Evolutionary conservation across 2,113 vertebrate species (phyloP).

Genomic region (Caranx melampygus): DNA sequence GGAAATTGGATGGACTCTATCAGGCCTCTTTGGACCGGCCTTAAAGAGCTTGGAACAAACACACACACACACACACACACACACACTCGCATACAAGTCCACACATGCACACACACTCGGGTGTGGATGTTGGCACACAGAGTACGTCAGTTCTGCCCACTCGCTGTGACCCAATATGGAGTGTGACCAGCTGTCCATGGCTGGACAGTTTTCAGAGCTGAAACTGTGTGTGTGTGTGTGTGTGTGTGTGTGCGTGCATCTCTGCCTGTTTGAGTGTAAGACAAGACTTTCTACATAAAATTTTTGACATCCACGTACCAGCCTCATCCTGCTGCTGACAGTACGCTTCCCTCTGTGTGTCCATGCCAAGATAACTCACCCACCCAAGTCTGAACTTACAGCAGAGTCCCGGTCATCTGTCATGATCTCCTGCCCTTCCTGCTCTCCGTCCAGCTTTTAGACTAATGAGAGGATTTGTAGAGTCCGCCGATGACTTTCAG

Average conservation of each 20-base stretch:
- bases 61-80: constrained; percentile 34
- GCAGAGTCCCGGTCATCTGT: constrained; percentile 36
- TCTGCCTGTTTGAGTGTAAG: constrained; percentile 7
- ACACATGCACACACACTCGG: constrained; percentile 31
- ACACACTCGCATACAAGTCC: constrained; percentile 16
- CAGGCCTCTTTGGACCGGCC: constrained; percentile 48
- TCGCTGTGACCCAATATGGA: constrained; percentile 61
- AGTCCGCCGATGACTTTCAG: constrained; percentile 66
- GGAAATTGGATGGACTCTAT: constrained; percentile 63
- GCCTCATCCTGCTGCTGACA: constrained; percentile 31
- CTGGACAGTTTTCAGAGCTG: constrained; percentile 53
- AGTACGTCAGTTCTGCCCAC: constrained; percentile 58
- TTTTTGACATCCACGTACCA: constrained; percentile 9
- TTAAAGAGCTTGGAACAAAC: constrained; percentile 23
- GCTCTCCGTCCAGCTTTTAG: constrained; percentile 51
- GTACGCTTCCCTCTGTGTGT: neutral
- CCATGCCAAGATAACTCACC: constrained; percentile 16
- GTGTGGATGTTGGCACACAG: constrained; percentile 53
- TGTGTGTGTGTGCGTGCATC: constrained; percentile 1
- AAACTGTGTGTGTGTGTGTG: neutral
- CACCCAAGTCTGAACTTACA: constrained; percentile 29
- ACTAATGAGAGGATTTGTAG: constrained; percentile 64
- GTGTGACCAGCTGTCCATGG: constrained; percentile 72
- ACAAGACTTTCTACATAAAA: constrained; percentile 23
- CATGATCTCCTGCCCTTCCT: constrained; percentile 42